Conservation (phyloP, 1,140 invertebrate species). For the Euura lappo region DNA sequence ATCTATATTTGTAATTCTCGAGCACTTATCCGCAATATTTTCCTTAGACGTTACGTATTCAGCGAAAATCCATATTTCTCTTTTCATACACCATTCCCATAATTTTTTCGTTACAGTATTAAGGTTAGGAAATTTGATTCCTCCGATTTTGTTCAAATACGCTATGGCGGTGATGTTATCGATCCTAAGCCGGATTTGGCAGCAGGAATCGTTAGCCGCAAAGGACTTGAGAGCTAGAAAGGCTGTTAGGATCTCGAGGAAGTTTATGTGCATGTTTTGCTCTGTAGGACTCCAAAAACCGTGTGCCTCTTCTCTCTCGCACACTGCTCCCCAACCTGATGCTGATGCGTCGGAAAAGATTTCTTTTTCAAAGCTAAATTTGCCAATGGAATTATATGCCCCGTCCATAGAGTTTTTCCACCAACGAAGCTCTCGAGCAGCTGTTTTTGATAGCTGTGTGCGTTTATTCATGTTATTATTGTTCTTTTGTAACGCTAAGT, state of each 20-base stretch:
- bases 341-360: slow-evolving; percentile 21
- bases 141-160: slow-evolving; percentile 19
- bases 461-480: too few relatives aligned
- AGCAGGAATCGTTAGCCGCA: slow-evolving; percentile 11
- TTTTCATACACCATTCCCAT: slow-evolving; percentile 21
- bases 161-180: slow-evolving; percentile 23
- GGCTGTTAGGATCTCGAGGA: slow-evolving; percentile 19
- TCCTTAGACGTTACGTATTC: slow-evolving; percentile 24
- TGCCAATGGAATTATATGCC: slow-evolving; percentile 14
- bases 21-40: slow-evolving; percentile 19
- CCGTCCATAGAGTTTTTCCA: too few relatives aligned
- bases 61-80: slow-evolving; percentile 26
- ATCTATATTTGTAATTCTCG: neutral
- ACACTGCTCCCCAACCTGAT: slow-evolving; percentile 18
- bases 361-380: slow-evolving; percentile 13
- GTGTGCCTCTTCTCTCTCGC: slow-evolving; percentile 13
- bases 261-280: slow-evolving; percentile 14
- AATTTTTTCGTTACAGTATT: slow-evolving; percentile 22
- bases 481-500: neutral
- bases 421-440: too few relatives aligned
- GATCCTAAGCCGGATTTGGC: slow-evolving; percentile 15
- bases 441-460: too few relatives aligned
- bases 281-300: slow-evolving; percentile 18
- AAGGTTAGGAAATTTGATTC: slow-evolving; percentile 10
- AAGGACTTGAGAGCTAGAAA: slow-evolving; percentile 17